phyloP scores from a whole-genome alignment of 2,113 vertebrate species.

The Tangachromis dhanisi region DNA sequence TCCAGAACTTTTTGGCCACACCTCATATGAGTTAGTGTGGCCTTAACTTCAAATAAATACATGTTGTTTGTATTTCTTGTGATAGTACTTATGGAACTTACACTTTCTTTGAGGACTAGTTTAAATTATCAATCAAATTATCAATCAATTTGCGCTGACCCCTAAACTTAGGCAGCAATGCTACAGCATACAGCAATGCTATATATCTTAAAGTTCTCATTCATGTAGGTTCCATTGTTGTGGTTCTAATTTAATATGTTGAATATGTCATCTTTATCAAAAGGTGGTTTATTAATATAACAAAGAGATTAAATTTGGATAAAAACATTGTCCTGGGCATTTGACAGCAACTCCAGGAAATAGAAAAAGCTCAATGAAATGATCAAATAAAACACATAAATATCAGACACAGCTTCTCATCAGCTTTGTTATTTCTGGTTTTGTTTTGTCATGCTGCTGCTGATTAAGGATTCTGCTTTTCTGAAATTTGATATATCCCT shows the following conservation, averaged over 20 bases:
- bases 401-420: not conserved
- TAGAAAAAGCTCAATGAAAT: not conserved
- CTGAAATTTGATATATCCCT: not conserved
- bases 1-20: not conserved
- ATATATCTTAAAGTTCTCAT: not conserved
- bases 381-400: not conserved
- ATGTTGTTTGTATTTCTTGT: not conserved
- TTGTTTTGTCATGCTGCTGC: not conserved
- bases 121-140: not conserved
- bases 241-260: not conserved
- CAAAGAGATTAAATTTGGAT: not conserved
- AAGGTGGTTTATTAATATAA: not conserved
- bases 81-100: not conserved
- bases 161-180: not conserved
- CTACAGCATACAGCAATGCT: not conserved
- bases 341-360: not conserved
- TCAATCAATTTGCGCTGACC: not conserved
- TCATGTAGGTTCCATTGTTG: not conserved
- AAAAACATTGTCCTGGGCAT: not conserved
- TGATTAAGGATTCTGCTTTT: not conserved
- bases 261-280: not conserved
- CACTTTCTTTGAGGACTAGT: not conserved
- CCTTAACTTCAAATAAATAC: not conserved
- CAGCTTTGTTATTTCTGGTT: not conserved
- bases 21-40: not conserved